These are phyloP conservation scores for Salminus brasiliensis DNA, from an alignment of 2,113 vertebrate species.

Conservation along the genomic window DNA sequence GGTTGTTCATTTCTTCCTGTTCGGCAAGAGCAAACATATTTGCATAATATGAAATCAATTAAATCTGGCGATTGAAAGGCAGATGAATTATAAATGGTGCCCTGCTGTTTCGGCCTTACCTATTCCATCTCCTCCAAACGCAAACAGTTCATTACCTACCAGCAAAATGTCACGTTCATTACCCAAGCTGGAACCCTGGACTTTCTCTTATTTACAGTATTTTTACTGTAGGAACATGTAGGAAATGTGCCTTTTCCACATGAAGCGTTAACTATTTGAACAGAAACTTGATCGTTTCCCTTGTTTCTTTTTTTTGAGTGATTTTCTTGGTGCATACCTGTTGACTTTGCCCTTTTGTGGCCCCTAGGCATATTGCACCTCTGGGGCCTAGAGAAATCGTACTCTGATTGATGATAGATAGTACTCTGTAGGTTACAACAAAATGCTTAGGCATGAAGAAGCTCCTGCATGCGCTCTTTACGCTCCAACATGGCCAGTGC, in stretches of 20 bases:
- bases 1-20: not conserved
- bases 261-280: no score
- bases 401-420: no score
- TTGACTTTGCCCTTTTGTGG: no score
- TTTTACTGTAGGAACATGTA: no score
- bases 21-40: not conserved
- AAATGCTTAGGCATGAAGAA: not conserved
- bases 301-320: no score
- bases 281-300: no score
- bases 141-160: slow-evolving; percentile 35
- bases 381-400: no score
- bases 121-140: slow-evolving; percentile 5
- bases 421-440: no score
- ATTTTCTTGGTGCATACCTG: no score
- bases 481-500: not conserved
- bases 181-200: not conserved
- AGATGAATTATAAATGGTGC: slow-evolving; percentile 43
- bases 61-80: slow-evolving; percentile 5
- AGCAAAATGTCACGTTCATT: slow-evolving; percentile 45
- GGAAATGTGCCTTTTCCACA: no score
- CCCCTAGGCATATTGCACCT: no score
- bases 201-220: slow-evolving; percentile 19
- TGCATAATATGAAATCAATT: slow-evolving; percentile 31
- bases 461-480: no score
- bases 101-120: slow-evolving; percentile 14